These are phyloP conservation scores for Spheniscus humboldti DNA, from an alignment of 2,797 vertebrate genomes.

Conservation along the genomic window DNA sequence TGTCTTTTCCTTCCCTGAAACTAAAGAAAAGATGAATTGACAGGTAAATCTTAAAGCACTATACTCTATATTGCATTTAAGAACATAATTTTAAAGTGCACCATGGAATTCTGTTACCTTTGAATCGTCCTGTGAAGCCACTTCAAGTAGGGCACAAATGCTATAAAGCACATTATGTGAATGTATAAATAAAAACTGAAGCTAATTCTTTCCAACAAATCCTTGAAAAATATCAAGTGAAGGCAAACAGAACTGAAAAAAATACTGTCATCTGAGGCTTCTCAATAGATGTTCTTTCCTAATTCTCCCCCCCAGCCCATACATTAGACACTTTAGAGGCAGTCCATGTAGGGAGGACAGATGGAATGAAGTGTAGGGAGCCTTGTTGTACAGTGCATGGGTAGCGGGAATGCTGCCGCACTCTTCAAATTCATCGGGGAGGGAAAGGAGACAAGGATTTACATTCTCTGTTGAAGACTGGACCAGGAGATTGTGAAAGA, in stretches of 20 bases:
- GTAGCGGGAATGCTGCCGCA: not conserved
- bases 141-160: not conserved
- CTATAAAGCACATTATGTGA: not conserved
- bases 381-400: not conserved
- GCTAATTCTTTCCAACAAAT: not conserved
- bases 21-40: not conserved
- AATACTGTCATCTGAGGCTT: not conserved
- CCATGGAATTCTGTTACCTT: not conserved
- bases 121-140: not conserved
- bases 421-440: not conserved
- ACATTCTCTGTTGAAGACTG: conserved; percentile 20
- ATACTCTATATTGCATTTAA: not conserved
- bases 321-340: not conserved
- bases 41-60: not conserved
- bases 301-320: not conserved
- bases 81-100: not conserved
- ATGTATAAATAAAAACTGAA: not conserved
- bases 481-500: conserved; percentile 30
- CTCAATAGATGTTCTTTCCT: not conserved
- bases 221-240: not conserved
- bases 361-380: not conserved
- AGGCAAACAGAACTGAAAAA: not conserved
- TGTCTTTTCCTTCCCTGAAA: not conserved
- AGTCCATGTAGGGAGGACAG: not conserved
- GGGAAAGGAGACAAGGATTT: conserved; percentile 27